Evolutionary conservation across 37 sponge, comb jelly and placozoan species (phyloP).

Genomic region (Eunapius fragilis): DNA sequence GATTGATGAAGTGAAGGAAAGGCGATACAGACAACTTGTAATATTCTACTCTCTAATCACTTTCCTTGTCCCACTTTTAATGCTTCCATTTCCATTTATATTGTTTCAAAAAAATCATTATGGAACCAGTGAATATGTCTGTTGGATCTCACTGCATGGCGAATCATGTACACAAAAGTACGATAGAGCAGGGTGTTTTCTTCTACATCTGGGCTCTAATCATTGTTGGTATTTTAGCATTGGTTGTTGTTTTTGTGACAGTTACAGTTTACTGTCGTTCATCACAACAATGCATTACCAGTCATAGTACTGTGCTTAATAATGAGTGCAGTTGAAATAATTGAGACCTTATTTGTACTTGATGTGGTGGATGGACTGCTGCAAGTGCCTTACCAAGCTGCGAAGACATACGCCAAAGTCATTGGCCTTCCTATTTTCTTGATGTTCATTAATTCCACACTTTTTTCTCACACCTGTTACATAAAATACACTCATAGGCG

Average conservation of each 20-base stretch:
- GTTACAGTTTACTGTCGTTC: neutral
- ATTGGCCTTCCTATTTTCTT: neutral
- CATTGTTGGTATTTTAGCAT: neutral
- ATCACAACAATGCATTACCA: neutral
- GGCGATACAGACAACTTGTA: neutral
- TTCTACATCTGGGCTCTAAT: neutral
- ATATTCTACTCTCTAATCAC: neutral
- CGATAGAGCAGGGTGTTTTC: neutral
- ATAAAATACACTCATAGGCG: neutral
- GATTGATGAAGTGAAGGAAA: neutral
- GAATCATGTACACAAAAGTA: neutral
- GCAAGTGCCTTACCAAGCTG: neutral
- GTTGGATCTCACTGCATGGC: neutral
- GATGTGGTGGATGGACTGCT: neutral
- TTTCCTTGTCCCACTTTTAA: neutral
- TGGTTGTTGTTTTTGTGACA: neutral
- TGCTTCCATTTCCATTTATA: neutral
- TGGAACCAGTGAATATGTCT: neutral
- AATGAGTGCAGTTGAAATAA: too few relatives aligned
- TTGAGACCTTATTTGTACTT: too few relatives aligned
- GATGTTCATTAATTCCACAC: neutral
- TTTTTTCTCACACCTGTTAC: neutral
- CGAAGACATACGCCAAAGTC: neutral
- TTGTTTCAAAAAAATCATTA: neutral
- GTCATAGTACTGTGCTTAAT: too few relatives aligned